Evolutionary conservation across 1,140 invertebrate species (phyloP).

Genomic region (Holotrichia oblita): DNA sequence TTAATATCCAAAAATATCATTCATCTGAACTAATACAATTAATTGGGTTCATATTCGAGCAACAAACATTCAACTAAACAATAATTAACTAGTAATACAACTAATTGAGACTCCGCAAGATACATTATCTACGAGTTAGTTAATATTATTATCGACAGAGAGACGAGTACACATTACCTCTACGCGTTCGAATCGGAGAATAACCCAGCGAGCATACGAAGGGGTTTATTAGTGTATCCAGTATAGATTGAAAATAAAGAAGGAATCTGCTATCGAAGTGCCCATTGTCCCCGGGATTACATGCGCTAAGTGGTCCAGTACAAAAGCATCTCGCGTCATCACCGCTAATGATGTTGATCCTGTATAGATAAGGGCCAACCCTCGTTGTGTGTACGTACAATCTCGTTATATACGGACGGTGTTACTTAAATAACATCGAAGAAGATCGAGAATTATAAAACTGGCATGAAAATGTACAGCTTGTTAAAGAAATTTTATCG

Average conservation of each 20-base stretch:
- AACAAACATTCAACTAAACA: too few species aligned
- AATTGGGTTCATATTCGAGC: too few species aligned
- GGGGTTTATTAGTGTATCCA: conserved; percentile 47
- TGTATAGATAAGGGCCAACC: conserved; percentile 49
- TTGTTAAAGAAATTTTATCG: too few species aligned
- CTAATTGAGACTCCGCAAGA: background rate
- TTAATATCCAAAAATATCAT: too few species aligned
- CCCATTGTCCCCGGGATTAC: conserved; percentile 53
- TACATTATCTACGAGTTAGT: background rate
- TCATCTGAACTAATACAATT: too few species aligned
- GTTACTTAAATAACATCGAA: background rate
- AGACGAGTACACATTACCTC: background rate
- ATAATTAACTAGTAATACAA: too few species aligned
- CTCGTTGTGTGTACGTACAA: conserved; percentile 13
- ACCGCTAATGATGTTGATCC: conserved; percentile 54
- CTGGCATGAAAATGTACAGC: too few species aligned
- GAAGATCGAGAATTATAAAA: background rate
- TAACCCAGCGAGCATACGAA: conserved; percentile 41
- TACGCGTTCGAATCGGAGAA: background rate
- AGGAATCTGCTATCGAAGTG: conserved; percentile 37
- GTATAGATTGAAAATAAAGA: background rate
- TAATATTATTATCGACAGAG: background rate
- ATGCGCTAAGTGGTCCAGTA: conserved; percentile 52
- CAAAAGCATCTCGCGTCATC: conserved; percentile 53
- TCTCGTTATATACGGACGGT: conserved; percentile 47